A percentile compares a stretch with the other conserved stretches of the same genome.
Conservation (phyloP, 2,113 vertebrate species). For the Pristiophorus japonicus region DNA sequence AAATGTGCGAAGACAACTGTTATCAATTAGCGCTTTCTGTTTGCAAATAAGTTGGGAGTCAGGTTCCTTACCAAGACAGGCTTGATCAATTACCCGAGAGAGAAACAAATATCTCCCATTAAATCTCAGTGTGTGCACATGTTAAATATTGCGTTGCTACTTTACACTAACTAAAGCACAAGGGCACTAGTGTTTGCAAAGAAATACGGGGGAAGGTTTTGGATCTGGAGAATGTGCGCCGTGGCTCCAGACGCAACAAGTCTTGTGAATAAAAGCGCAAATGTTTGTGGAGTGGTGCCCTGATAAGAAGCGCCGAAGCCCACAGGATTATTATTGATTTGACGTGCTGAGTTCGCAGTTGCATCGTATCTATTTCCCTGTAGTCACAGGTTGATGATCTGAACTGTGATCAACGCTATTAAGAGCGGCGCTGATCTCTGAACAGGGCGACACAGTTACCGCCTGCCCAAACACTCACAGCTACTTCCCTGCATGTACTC, state of each 20-base stretch:
- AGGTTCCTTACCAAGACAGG: neutral
- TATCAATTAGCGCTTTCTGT: slow-evolving; percentile 9
- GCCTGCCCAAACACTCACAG: neutral
- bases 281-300: slow-evolving; percentile 27
- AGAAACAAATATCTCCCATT: neutral
- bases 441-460: neutral
- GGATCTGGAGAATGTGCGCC: neutral
- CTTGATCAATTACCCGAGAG: neutral
- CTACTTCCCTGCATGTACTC: too few relatives aligned
- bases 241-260: neutral
- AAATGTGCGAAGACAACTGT: neutral
- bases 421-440: neutral
- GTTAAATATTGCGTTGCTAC: neutral
- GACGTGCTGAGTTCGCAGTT: slow-evolving; percentile 44
- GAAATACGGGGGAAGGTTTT: neutral
- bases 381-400: neutral
- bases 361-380: slow-evolving; percentile 42
- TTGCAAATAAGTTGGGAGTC: slow-evolving; percentile 24
- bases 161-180: neutral
- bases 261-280: neutral
- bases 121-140: neutral
- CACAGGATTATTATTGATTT: slow-evolving; percentile 42
- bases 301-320: slow-evolving; percentile 45
- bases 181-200: neutral
- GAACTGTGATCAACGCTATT: neutral